phyloP scores from a whole-genome alignment of 2,113 vertebrate species.

The Dromaius novaehollandiae region DNA sequence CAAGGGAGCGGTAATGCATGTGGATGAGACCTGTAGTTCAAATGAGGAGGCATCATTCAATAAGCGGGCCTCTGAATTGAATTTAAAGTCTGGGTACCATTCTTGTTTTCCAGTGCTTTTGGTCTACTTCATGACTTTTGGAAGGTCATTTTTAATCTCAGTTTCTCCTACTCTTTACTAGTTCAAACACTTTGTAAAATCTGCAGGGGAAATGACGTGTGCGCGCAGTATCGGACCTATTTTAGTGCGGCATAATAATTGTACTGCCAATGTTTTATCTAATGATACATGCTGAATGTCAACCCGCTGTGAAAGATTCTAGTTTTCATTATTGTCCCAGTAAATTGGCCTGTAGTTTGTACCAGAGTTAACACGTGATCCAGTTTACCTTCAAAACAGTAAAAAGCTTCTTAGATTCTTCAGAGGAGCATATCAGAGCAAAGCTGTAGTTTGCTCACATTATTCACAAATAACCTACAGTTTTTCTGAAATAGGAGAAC shows the following conservation, averaged over 20 bases:
- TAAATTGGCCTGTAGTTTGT: slow-evolving; percentile 17
- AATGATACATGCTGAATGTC: neutral
- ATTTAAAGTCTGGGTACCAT: neutral
- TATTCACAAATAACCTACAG: neutral
- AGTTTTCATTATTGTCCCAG: slow-evolving; percentile 31
- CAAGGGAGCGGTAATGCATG: neutral
- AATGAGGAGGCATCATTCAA: neutral
- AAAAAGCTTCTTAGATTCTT: neutral
- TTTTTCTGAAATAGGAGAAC: neutral
- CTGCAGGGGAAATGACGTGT: slow-evolving; percentile 19
- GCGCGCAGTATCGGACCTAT: neutral
- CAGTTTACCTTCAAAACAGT: neutral
- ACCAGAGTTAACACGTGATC: neutral
- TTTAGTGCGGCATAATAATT: slow-evolving; percentile 1
- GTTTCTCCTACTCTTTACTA: neutral
- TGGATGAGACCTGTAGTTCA: neutral
- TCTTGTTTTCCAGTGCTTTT: neutral
- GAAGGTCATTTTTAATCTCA: neutral
- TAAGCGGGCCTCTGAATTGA: neutral
- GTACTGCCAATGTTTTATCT: neutral
- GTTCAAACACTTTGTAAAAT: neutral
- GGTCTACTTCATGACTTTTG: neutral
- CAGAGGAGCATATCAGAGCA: neutral
- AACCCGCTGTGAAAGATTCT: slow-evolving; percentile 35
- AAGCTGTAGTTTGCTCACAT: neutral